Evolutionary conservation across 53 echinoderm and acorn worm genomes (phyloP).

Genomic region (Holothuria leucospilota): DNA sequence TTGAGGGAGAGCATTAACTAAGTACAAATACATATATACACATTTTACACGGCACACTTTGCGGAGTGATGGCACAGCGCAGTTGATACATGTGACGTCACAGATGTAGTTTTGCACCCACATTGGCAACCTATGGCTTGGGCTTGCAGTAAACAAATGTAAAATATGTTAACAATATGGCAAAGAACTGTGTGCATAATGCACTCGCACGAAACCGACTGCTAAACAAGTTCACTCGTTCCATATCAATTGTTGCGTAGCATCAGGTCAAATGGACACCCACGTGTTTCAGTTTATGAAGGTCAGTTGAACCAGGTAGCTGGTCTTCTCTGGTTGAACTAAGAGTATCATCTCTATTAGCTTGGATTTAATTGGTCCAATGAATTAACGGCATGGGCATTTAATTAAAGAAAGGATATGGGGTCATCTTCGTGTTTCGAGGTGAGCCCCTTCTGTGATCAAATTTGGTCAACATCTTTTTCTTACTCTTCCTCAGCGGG

Average conservation of each 20-base stretch:
- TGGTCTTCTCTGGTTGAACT: too few species aligned
- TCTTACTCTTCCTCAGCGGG: neutral
- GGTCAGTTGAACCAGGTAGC: neutral
- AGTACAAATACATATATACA: too few species aligned
- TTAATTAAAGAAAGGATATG: conserved; percentile 12
- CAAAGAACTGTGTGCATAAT: too few species aligned
- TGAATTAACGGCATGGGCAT: conserved; percentile 1
- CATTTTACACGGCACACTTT: too few species aligned
- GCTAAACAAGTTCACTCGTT: neutral
- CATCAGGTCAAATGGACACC: neutral
- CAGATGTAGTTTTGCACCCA: too few species aligned
- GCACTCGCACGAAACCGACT: too few species aligned
- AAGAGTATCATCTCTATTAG: neutral
- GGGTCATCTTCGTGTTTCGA: conserved; percentile 2
- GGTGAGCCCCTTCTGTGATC: conserved; percentile 32
- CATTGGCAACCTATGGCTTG: too few species aligned
- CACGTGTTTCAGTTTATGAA: conserved; percentile 16
- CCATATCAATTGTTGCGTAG: neutral
- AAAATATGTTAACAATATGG: too few species aligned
- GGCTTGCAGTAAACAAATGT: too few species aligned
- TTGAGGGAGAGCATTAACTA: too few species aligned
- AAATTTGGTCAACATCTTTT: conserved; percentile 16
- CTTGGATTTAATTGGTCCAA: conserved; percentile 18
- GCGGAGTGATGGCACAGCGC: too few species aligned
- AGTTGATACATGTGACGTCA: too few species aligned